phyloP scores from a whole-genome alignment of 2,797 vertebrate species.

The Paedocypris micromegethes region DNA sequence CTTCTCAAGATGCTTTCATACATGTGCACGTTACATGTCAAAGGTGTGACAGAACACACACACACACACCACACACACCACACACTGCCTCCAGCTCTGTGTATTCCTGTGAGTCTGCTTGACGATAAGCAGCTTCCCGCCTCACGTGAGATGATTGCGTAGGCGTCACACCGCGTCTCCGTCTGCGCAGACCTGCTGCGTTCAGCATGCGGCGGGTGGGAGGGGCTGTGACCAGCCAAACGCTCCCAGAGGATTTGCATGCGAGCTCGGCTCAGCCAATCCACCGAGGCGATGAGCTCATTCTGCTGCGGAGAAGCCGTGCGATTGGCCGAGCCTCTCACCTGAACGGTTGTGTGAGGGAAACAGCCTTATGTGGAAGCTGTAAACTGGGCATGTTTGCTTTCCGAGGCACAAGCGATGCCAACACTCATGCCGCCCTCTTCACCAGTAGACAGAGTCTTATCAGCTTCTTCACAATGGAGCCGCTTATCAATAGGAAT shows the following conservation, averaged over 20 bases:
- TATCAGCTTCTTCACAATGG: slow-evolving; percentile 17
- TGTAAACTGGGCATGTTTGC: slow-evolving; percentile 70
- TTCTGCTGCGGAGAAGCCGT: slow-evolving; percentile 45
- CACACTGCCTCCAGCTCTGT: too few relatives aligned
- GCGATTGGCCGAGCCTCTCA: slow-evolving; percentile 71
- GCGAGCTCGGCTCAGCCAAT: slow-evolving; percentile 65
- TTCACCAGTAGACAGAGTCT: slow-evolving; percentile 10
- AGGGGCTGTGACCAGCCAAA: slow-evolving; percentile 41
- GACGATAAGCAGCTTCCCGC: too few relatives aligned
- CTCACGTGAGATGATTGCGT: too few relatives aligned
- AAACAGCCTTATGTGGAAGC: slow-evolving; percentile 80
- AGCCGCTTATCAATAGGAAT: slow-evolving; percentile 5
- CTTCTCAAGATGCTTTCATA: slow-evolving; percentile 15
- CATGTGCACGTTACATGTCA: too few relatives aligned
- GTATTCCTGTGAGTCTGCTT: too few relatives aligned
- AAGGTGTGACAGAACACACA: too few relatives aligned
- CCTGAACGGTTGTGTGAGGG: slow-evolving; percentile 68
- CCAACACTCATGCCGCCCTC: slow-evolving; percentile 30
- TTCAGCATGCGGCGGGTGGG: slow-evolving; percentile 19
- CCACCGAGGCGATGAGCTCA: slow-evolving; percentile 62
- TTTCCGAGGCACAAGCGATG: slow-evolving; percentile 62
- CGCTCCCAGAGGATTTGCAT: slow-evolving; percentile 59
- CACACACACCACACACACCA: too few relatives aligned
- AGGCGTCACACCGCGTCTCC: too few relatives aligned
- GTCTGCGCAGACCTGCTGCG: too few relatives aligned